These are phyloP conservation scores for Lerema accius DNA, from an alignment of 1,140 invertebrate genomes.

Conservation along the genomic window DNA sequence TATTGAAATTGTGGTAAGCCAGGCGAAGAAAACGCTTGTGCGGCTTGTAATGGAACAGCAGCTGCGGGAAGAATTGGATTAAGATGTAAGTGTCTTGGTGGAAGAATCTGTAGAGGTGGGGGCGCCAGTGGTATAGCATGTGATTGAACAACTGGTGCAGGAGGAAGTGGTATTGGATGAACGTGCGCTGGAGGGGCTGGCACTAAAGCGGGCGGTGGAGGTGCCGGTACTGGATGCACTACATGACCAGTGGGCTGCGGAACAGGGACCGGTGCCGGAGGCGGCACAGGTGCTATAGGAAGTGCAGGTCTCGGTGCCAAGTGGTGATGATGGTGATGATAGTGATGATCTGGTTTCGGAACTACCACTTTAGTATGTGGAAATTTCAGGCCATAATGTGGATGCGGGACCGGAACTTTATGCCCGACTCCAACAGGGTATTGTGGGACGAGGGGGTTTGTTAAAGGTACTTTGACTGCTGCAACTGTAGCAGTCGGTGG, in stretches of 20 bases:
- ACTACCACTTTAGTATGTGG: conserved; percentile 64
- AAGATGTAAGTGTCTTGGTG: conserved; percentile 42
- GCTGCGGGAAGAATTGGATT: conserved; percentile 51
- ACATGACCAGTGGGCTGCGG: conserved; percentile 52
- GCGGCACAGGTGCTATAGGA: conserved; percentile 53
- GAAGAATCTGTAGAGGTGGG: conserved; percentile 34
- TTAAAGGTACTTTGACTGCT: conserved; percentile 73
- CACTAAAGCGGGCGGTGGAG: conserved; percentile 44
- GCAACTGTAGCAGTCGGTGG: conserved; percentile 73
- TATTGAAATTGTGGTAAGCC: conserved; percentile 56
- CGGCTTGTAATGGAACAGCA: conserved; percentile 42
- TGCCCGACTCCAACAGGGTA: conserved; percentile 61
- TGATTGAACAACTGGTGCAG: conserved; percentile 38
- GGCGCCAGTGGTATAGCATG: conserved; percentile 37
- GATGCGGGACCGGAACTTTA: conserved; percentile 63
- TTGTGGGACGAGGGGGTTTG: conserved; percentile 53
- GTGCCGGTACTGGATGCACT: conserved; percentile 53
- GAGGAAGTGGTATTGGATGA: conserved; percentile 37
- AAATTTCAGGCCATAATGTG: conserved; percentile 67
- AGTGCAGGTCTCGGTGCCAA: conserved; percentile 58
- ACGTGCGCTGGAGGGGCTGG: conserved; percentile 44
- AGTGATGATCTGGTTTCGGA: conserved; percentile 64
- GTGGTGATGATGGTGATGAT: conserved; percentile 75
- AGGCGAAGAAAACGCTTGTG: conserved; percentile 37
- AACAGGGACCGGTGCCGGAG: conserved; percentile 42